Evolutionary conservation across 2,888 invertebrate genomes (phyloP).

Genomic region (Monoplex corrugatus): DNA sequence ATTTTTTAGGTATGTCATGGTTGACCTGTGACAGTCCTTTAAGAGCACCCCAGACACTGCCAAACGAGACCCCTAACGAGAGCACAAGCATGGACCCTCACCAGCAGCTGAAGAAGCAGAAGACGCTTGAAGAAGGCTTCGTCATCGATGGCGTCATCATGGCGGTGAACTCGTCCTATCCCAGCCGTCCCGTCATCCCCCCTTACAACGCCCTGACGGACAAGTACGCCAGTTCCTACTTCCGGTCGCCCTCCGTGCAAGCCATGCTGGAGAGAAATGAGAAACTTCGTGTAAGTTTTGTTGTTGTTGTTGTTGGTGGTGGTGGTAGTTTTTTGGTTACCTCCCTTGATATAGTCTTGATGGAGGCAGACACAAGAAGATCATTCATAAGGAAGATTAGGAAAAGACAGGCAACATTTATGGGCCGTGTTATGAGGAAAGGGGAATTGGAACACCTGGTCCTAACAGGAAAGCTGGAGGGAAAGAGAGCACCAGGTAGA

Average conservation of each 20-base stretch:
- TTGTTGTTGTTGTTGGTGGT: too few relatives aligned
- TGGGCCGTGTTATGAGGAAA: too few relatives aligned
- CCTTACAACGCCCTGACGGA: conserved; percentile 73
- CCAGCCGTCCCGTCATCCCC: conserved; percentile 72
- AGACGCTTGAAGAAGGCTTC: not conserved
- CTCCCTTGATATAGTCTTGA: too few relatives aligned
- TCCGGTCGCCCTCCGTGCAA: conserved; percentile 70
- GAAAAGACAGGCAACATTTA: too few relatives aligned
- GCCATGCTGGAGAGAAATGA: conserved; percentile 61
- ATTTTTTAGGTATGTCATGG: conserved; percentile 42
- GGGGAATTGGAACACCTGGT: too few relatives aligned
- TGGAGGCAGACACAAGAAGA: too few relatives aligned
- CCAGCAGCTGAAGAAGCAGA: not conserved
- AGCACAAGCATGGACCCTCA: not conserved
- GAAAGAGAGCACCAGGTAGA: too few relatives aligned
- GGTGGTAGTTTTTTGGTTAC: not conserved
- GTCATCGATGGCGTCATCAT: conserved; percentile 21
- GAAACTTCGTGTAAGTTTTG: conserved; percentile 3
- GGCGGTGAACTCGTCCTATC: not conserved
- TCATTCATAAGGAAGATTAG: too few relatives aligned
- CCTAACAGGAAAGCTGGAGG: too few relatives aligned
- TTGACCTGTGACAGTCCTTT: not conserved
- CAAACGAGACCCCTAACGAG: not conserved
- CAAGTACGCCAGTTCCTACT: conserved; percentile 72
- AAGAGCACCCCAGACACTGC: not conserved